Evolutionary conservation across 2,888 invertebrate species (phyloP).

Genomic region (Fissipunctia ypsillon): DNA sequence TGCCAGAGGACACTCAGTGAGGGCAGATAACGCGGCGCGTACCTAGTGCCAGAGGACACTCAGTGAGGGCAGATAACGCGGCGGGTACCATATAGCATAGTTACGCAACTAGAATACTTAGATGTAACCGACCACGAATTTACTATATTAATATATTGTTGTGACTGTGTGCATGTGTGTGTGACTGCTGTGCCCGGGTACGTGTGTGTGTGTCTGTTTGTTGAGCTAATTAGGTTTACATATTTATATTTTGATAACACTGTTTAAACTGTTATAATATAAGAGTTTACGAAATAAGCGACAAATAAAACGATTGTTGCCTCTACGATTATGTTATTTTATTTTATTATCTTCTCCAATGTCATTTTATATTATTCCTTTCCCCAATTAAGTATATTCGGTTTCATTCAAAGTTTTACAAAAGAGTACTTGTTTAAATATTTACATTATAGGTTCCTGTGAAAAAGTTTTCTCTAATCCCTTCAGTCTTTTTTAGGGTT

Average conservation of each 20-base stretch:
- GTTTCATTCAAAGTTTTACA: neutral
- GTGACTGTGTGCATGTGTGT: constrained; percentile 50
- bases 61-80: constrained; percentile 22
- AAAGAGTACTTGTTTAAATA: neutral
- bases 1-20: constrained; percentile 27
- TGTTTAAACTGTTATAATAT: constrained; percentile 67
- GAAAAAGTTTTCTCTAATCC: neutral
- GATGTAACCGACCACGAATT: constrained; percentile 77
- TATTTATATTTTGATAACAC: constrained; percentile 75
- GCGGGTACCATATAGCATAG: constrained; percentile 56
- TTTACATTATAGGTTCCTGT: neutral
- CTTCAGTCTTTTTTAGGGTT: constrained; percentile 26
- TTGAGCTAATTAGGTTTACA: constrained; percentile 66
- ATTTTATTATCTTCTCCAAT: constrained; percentile 31
- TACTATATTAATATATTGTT: constrained; percentile 77
- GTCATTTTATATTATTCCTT: neutral
- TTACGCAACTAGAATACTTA: constrained; percentile 48
- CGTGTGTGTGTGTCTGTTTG: constrained; percentile 54
- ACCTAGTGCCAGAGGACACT: constrained; percentile 35
- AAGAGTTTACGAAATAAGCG: constrained; percentile 66
- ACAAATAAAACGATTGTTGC: constrained; percentile 70
- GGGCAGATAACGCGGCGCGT: constrained; percentile 26
- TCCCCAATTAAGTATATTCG: neutral
- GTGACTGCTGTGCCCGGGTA: constrained; percentile 43
- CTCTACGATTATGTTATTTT: constrained; percentile 34